A percentile compares a stretch with the other conserved stretches of the same genome.
These are phyloP conservation scores for Theristicus caerulescens DNA, from an alignment of 2,113 vertebrate species.

Conservation along the genomic window DNA sequence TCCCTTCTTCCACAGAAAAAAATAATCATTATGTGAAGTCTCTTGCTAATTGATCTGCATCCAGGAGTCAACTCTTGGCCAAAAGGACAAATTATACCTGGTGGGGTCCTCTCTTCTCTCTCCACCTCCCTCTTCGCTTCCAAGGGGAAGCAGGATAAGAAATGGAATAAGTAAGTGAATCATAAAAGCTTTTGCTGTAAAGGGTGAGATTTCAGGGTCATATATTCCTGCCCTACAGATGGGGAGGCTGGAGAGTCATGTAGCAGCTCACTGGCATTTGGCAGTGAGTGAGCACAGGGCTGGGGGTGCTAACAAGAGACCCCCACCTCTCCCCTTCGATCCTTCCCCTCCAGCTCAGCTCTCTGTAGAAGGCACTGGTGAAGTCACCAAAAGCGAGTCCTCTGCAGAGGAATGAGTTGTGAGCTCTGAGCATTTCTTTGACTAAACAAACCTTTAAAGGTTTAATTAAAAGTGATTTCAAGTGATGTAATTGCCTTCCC, in stretches of 20 bases:
- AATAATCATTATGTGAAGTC: not conserved
- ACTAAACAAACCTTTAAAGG: slow-evolving; percentile 1
- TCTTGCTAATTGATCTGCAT: not conserved
- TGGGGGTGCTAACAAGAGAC: fast-evolving
- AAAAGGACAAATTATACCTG: not conserved
- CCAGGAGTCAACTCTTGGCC: not conserved
- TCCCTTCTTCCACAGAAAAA: not conserved
- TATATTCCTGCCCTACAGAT: not conserved
- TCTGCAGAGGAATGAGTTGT: not conserved
- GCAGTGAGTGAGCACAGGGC: fast-evolving
- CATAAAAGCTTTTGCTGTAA: not conserved
- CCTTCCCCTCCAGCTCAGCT: not conserved
- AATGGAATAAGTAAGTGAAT: not conserved
- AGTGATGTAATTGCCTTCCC: slow-evolving; percentile 24
- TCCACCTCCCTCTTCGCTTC: fast-evolving
- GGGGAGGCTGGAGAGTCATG: not conserved
- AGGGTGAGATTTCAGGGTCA: not conserved
- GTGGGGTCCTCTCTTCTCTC: not conserved
- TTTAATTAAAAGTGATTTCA: not conserved
- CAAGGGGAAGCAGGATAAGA: fast-evolving
- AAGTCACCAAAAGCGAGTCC: fast-evolving
- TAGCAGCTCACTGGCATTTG: not conserved
- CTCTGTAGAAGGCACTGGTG: fast-evolving
- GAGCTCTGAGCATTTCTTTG: not conserved
- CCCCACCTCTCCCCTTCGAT: not conserved